Evolutionary conservation across 2,113 vertebrate genomes (phyloP).

Genomic region (Phrynosoma blainvillii): DNA sequence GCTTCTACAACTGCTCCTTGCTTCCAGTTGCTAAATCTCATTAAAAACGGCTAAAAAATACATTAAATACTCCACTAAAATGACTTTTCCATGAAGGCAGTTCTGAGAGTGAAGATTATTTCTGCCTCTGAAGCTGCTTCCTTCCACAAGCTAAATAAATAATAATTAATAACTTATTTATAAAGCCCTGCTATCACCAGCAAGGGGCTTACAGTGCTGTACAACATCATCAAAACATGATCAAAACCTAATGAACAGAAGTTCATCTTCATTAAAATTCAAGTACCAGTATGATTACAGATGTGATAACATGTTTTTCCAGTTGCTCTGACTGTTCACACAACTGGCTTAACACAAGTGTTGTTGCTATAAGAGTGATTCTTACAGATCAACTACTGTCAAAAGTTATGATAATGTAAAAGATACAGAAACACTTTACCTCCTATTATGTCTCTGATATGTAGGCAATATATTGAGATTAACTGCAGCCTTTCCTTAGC

Average conservation of each 20-base stretch:
- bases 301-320: constrained; percentile 36
- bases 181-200: constrained; percentile 27
- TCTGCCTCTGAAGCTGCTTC: constrained; percentile 50
- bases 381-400: background rate
- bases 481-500: background rate
- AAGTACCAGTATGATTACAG: constrained; percentile 43
- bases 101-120: constrained; percentile 52
- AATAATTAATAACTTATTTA: constrained; percentile 65
- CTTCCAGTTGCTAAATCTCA: constrained; percentile 53
- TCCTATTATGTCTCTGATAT: background rate
- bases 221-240: constrained; percentile 54
- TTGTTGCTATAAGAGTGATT: background rate
- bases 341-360: constrained; percentile 18
- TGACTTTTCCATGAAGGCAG: constrained; percentile 49
- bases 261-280: constrained; percentile 55
- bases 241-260: constrained; percentile 57
- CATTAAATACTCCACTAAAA: constrained; percentile 57
- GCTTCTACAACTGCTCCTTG: constrained; percentile 27
- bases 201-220: constrained; percentile 47
- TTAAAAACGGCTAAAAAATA: constrained; percentile 64
- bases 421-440: background rate
- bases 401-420: constrained; percentile 3
- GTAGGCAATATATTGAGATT: background rate
- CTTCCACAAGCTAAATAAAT: constrained; percentile 39
- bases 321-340: constrained; percentile 27